Base-by-base conservation (phyloP, 2,888 invertebrate species). In the Noctua janthina region DNA sequence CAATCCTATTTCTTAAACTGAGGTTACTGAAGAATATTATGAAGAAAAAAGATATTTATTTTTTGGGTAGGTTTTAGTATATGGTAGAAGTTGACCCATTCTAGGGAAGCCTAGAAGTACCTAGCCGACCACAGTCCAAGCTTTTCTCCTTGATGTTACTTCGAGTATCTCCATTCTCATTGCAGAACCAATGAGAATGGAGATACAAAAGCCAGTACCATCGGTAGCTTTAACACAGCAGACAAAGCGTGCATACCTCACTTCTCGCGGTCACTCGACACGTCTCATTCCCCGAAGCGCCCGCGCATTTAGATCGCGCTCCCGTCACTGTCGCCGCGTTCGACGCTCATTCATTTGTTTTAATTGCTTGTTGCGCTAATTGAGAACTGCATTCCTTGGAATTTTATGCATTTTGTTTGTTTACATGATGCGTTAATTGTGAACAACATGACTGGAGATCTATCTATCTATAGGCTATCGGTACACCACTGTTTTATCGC, bases 211-310 rank as follows among this genome's bases (percentile, higher is more conserved):
- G 13, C 17, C 35, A 69, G 23, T 43, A 74, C n/a, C n/a, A 68
- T 13, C 23, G 23, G 15, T 35, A 10, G 35, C 49, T 51, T 20
- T 15, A 66, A 54, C 72, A 59, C 15, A 51, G 51, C 70, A 79
- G 46, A 85, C 82, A 82, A 83, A 80, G 68, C 85, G 59, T 46
- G 76, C 87, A 86, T 87, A 78, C 76, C 84, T 72, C 76, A 51
- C 54, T 56, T 49, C 66, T 68, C 74, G 82, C 76, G 69, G 86
- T 85, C 84, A 84, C 80, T 83, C 81, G 80, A 84, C 83, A 85
- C 85, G 76, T 68, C 62, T 51, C 68, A 62, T 90, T 88, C 90
- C 74, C 39, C 82, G 90, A 90, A 90, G 75, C 80, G 80, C 79
- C 1, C 64, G 79, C 79, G 79, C 78, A 77, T 87, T 71, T 83